Base-by-base conservation (phyloP, 2,888 invertebrate genomes). In the Sesamia inferens region DNA sequence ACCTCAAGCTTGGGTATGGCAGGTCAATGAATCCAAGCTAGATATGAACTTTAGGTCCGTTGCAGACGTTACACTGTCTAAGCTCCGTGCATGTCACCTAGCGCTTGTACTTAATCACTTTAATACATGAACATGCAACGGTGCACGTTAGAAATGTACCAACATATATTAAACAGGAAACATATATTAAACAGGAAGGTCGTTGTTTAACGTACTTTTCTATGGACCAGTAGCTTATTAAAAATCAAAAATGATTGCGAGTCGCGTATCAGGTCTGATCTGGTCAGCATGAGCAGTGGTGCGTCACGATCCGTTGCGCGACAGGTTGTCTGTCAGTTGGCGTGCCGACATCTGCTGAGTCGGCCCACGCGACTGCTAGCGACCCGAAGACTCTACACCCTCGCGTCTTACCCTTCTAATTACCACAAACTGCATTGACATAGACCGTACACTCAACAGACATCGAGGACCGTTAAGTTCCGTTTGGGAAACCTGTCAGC, bases 241-340 rank as follows among this genome's bases (percentile, higher is more conserved):
- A 90, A 91, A 94, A 93, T 93, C 93, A 90, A 92, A 93, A 91
- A 92, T 83, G 89, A 83, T 91, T 86, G 92, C 90, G 91, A 88
- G 92, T 88, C 85, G 85, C 89, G 79, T 95, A 95, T 94, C 95
- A 90, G 90, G 85, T 85, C 85, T 88, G 93, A 95, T 95, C 95
- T 94, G 88, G 85, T 83, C 87, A 88, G 86, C 85, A 84, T 87
- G 92, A 90, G 92, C 94, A 94, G 90, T 94, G 93, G 91, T 94
- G 91, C 96, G 96, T 85, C 92, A 92, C 94, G 92, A 87, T 91
- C 95, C 95, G 96, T 96, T 96, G 95, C 84, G 92, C 95, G 93
- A 96, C 96, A 96, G 96, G 96, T 96, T 96, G 96, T 76, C 92
- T 88, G 95, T 92, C 96, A 93, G 96, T 95, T 94, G 94, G 92